These are phyloP conservation scores for Dryobotodes eremita DNA, from an alignment of 2,888 invertebrate species.

Conservation along the genomic window DNA sequence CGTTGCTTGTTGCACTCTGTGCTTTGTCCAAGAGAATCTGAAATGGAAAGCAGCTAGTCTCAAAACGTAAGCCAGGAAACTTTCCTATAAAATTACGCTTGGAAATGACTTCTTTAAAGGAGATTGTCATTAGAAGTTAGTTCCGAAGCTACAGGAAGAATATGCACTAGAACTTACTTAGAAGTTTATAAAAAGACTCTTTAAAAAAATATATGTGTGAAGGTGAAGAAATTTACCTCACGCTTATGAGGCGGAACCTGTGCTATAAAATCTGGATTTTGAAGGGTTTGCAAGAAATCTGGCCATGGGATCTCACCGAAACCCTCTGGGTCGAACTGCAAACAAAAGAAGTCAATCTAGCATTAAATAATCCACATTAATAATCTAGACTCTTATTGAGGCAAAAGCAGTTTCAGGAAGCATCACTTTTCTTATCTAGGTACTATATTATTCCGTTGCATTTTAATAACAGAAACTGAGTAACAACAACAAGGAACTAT, in stretches of 20 bases:
- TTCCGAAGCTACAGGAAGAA: background rate
- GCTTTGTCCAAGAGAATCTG: conserved; percentile 93
- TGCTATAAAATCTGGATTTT: conserved; percentile 94
- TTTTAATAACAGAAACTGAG: background rate
- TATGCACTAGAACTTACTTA: background rate
- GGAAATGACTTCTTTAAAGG: background rate
- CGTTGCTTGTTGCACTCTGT: conserved; percentile 92
- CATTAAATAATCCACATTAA: background rate
- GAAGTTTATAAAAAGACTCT: background rate
- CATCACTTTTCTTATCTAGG: background rate
- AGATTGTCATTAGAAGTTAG: background rate
- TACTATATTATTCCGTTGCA: too few species aligned
- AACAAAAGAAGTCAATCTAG: conserved; percentile 55
- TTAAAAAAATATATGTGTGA: background rate
- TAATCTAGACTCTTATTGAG: background rate
- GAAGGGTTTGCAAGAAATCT: conserved; percentile 95
- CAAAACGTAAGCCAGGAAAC: background rate
- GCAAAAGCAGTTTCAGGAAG: background rate
- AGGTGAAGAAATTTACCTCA: conserved; percentile 87
- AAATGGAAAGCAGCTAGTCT: conserved; percentile 51
- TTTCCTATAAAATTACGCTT: background rate
- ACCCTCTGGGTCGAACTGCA: conserved; percentile 97
- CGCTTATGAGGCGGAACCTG: conserved; percentile 94
- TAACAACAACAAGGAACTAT: background rate
- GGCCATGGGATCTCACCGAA: conserved; percentile 97